Base-by-base conservation (phyloP, 2,888 invertebrate species). In the Xestia rhomboidea region DNA sequence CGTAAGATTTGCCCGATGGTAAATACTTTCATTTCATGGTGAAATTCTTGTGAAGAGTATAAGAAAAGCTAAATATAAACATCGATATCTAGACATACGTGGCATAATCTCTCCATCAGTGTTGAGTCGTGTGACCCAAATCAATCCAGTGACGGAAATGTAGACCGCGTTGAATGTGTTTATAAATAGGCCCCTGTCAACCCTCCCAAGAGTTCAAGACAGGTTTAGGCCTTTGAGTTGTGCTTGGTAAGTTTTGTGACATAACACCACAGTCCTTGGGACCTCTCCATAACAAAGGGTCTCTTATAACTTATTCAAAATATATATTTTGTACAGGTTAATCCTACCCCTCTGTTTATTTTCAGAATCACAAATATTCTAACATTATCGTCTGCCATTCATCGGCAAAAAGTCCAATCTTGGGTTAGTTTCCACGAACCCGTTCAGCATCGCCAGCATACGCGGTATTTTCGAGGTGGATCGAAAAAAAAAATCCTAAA, bases 231-330 rank as follows among this genome's bases (percentile, higher is more conserved):
- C 30, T 24, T 44, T 64, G 54, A 64, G 30, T 24, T 30, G 46
- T 80, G 38, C 64, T 49, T 54, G n/a, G 41, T 64, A 78, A 81
- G 41, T 72, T 64, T 54, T n/a, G 27, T 10, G 21, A 70, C 13
- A 34, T 62, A 62, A 51, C 11, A 67, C 24, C 6, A 34, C 62
- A 68, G 11, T 44, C 34, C 13, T 79, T 44, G 4, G 21, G 27
- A 49, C 13, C n/a, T 44, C 8, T 30, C 2, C 0, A 7, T 38
- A 63, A 24, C 5, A 6, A 38, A 34, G 11, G 21, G 11, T 34
- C 5, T 15, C 34, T 24, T 38, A 11, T 13, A 13, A 24, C 7
- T 15, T 57, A 27, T 57, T 57, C 2, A 57, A 15, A 57, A 27
- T 27, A 57, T 10, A 15, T 57, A 27, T 57, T 57, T 57, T 6